Conservation (phyloP, 2,113 vertebrate genomes). For the Theropithecus gelada region DNA sequence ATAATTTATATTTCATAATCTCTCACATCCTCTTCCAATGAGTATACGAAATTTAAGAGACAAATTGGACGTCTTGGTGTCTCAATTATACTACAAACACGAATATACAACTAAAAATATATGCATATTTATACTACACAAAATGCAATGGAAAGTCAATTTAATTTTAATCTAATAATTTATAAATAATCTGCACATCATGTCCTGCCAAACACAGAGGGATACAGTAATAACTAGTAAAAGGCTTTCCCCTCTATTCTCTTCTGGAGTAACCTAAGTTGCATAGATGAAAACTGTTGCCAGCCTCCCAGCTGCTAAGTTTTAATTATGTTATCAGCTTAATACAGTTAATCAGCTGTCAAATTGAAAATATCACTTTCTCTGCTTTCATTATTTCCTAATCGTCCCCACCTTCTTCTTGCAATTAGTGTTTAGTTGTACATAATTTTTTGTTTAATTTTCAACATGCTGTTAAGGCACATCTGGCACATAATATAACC, state of each 20-base stretch:
- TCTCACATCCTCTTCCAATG: neutral
- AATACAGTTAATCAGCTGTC: conserved; percentile 38
- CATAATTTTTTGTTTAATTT: neutral
- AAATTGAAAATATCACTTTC: conserved; percentile 47
- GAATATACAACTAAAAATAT: neutral
- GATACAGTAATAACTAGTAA: neutral
- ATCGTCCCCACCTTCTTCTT: neutral
- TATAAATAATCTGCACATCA: neutral
- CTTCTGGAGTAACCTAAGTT: neutral
- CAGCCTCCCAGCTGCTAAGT: neutral
- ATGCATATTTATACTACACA: neutral
- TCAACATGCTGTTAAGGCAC: neutral
- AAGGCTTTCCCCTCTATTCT: neutral
- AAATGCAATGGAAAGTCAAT: neutral
- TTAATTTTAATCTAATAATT: neutral
- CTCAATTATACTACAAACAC: neutral
- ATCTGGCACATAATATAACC: neutral
- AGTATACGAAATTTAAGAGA: neutral
- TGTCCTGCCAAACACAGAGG: neutral
- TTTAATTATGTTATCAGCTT: neutral
- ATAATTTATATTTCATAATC: neutral
- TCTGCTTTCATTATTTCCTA: neutral
- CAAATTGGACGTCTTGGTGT: neutral
- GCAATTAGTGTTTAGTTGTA: conserved; percentile 28
- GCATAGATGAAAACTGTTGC: conserved; percentile 11